Percentiles rank a stretch among this genome's conserved stretches.
Evolutionary conservation across 2,113 vertebrate species (phyloP).

Genomic region (Pseudopipra pipra): DNA sequence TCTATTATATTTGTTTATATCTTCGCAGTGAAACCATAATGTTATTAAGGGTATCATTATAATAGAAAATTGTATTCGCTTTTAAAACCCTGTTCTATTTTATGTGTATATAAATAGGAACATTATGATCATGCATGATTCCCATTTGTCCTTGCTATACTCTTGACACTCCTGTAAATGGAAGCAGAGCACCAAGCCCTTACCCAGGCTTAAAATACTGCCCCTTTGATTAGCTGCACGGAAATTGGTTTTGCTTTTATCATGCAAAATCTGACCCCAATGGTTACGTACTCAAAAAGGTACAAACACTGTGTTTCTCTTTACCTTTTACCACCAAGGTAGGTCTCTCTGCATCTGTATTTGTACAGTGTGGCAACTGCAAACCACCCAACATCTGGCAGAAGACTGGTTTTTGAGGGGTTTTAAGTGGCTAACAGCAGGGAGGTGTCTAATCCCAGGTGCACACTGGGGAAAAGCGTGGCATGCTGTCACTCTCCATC

Average conservation of each 20-base stretch:
- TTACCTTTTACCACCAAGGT: not conserved
- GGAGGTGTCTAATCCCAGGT: not conserved
- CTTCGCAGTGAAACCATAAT: slow-evolving; percentile 42
- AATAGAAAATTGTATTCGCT: slow-evolving; percentile 48
- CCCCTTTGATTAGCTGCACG: not conserved
- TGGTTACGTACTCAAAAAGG: not conserved
- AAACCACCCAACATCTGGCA: not conserved
- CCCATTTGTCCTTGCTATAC: slow-evolving; percentile 30
- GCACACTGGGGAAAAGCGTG: fast-evolving
- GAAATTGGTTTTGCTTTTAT: not conserved
- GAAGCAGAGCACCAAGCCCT: not conserved
- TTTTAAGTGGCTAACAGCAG: not conserved
- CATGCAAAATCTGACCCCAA: not conserved
- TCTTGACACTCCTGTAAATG: slow-evolving; percentile 23
- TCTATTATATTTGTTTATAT: slow-evolving; percentile 50
- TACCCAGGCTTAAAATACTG: not conserved
- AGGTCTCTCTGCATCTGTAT: not conserved
- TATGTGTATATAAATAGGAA: slow-evolving; percentile 53
- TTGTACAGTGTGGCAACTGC: not conserved
- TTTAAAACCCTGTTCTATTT: slow-evolving; percentile 57
- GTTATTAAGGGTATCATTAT: slow-evolving; percentile 57
- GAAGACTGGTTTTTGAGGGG: not conserved
- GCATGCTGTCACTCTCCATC: fast-evolving
- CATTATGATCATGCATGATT: slow-evolving; percentile 9
- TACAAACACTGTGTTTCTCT: not conserved